phyloP scores from a whole-genome alignment of 1,140 invertebrate genomes.

The Pissodes strobi region DNA sequence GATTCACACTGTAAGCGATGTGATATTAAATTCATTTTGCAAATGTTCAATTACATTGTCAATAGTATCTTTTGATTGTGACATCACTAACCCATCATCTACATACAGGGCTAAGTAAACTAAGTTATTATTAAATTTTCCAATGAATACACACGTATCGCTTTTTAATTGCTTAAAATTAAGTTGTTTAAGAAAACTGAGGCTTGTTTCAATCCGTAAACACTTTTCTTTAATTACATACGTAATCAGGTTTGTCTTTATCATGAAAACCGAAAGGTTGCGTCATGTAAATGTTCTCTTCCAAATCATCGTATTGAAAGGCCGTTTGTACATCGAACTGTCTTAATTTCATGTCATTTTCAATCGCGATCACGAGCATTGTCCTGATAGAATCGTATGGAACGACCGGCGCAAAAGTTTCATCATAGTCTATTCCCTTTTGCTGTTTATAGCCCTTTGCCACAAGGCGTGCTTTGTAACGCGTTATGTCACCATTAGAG shows the following conservation, averaged over 20 bases:
- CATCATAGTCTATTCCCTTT: constrained; percentile 51
- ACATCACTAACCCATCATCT: constrained; percentile 9
- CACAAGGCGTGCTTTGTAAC: constrained; percentile 53
- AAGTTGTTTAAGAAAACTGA: constrained; percentile 51
- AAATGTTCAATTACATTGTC: neutral
- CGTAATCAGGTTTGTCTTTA: neutral
- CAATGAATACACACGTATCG: too few relatives aligned
- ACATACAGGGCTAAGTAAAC: constrained; percentile 5
- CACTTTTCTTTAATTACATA: too few relatives aligned
- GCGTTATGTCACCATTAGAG: too few relatives aligned
- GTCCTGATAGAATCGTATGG: constrained; percentile 51
- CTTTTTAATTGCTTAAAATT: too few relatives aligned
- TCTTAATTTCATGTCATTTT: constrained; percentile 47
- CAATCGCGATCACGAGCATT: constrained; percentile 51
- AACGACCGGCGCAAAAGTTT: constrained; percentile 53
- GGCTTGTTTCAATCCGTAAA: too few relatives aligned
- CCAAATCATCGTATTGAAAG: constrained; percentile 55
- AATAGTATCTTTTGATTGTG: neutral
- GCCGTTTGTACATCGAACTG: constrained; percentile 56
- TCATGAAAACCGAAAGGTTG: constrained; percentile 54
- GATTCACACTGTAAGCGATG: constrained; percentile 46
- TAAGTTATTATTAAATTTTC: too few relatives aligned
- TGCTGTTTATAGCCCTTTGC: constrained; percentile 53
- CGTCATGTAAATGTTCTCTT: constrained; percentile 56
- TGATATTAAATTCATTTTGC: neutral